Evolutionary conservation across 2,797 vertebrate species (phyloP).

Genomic region (Enteromius viviparus): DNA sequence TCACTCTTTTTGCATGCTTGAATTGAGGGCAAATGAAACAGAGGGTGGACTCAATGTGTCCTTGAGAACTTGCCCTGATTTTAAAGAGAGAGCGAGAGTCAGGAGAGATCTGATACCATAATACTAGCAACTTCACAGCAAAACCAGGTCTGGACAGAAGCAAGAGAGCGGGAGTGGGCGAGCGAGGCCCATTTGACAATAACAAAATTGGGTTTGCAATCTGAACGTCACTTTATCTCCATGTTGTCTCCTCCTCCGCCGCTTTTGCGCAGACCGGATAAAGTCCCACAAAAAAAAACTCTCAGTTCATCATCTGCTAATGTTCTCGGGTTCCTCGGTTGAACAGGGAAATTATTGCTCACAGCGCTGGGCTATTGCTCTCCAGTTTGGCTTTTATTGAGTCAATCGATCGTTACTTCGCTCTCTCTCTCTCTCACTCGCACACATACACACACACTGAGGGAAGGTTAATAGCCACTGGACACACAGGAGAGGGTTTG

Average conservation of each 20-base stretch:
- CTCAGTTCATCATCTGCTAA: constrained; percentile 69
- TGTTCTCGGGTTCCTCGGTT: constrained; percentile 64
- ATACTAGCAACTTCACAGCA: constrained; percentile 12
- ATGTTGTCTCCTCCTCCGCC: background rate
- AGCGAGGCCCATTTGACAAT: background rate
- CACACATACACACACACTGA: constrained; percentile 60
- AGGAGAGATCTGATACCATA: constrained; percentile 39
- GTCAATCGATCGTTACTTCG: constrained; percentile 72
- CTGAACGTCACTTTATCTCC: constrained; percentile 16
- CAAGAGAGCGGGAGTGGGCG: constrained; percentile 2
- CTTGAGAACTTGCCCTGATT: constrained; percentile 59
- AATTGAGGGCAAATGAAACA: constrained; percentile 39
- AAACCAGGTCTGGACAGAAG: constrained; percentile 24
- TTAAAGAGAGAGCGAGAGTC: constrained; percentile 42
- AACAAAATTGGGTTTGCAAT: constrained; percentile 35
- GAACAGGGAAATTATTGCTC: constrained; percentile 70
- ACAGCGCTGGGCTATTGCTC: constrained; percentile 64
- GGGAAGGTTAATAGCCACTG: constrained; percentile 70
- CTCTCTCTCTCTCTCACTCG: constrained; percentile 52
- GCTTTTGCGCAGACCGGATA: constrained; percentile 48
- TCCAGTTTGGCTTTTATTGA: constrained; percentile 73
- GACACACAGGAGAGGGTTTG: constrained; percentile 63
- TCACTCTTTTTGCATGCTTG: constrained; percentile 40
- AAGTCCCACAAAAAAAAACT: constrained; percentile 52
- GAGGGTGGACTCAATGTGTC: constrained; percentile 47